Base-by-base conservation (phyloP, 2,888 invertebrate genomes). In the Hypolimnas misippus region DNA sequence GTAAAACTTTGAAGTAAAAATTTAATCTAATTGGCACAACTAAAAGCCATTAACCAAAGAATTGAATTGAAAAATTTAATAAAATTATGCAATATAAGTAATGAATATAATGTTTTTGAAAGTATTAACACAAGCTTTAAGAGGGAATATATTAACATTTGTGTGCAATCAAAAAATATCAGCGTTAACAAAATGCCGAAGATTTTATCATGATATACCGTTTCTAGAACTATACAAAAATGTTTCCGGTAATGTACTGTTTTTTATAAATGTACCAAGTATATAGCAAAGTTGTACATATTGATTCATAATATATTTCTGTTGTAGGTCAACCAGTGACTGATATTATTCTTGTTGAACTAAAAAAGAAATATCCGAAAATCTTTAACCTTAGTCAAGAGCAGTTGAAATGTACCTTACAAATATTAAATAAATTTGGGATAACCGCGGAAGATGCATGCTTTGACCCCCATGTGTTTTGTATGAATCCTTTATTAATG, bases 401-500 rank as follows among this genome's bases (percentile, higher is more conserved):
- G 3, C 76, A 81, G 12, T 68, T 92, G 44, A 81, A 87, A 65
- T 81, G 74, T 51, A 79, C 84, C 1, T 70, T 92, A 31, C 76
- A 86, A 60, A 82, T 88, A 67, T 69, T 91, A 49, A 65, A 82
- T 56, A 87, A 88, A 67, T 86, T 93, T 44, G 84, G 89, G 3
- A 94, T 93, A 56, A 81, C 84, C 0, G 79, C 92, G 1, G 70
- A 87, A 21, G 93, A 94, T 25, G 93, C 95, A 14, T 84, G 93
- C 42, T 66, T 80, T 1, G 86, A 93, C 70, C 93, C 94, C 0
- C 90, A 92, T 77, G 75, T 95, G 2, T 87, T 95, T n/a, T 91
- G 89, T 57, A 88, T 92, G 77, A 92, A 93, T 71, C 89, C 93
- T 1, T 82, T 93, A 21, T 92, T 93, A 31, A 78, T 95, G 72